A percentile compares a stretch with the other conserved stretches of the same genome.
phyloP scores from a whole-genome alignment of 1,140 invertebrate genomes.

The Neotoxoptera formosana region DNA sequence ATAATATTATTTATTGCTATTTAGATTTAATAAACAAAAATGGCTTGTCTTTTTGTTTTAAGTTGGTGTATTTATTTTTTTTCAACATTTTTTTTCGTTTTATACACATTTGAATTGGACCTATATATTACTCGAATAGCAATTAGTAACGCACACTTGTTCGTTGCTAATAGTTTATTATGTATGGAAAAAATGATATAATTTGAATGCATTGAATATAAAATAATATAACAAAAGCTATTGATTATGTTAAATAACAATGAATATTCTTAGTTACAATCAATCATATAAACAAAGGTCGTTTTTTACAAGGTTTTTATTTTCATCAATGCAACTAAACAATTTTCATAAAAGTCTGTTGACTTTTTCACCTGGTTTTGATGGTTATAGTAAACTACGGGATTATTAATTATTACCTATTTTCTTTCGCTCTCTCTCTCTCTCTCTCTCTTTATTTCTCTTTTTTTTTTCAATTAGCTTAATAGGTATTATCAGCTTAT shows the following conservation, averaged over 20 bases:
- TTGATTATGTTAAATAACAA: conserved; percentile 35
- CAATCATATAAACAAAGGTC: conserved; percentile 48
- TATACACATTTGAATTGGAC: background rate
- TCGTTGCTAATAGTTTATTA: background rate
- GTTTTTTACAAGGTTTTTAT: conserved; percentile 7
- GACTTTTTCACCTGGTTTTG: conserved; percentile 37
- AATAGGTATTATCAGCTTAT: background rate
- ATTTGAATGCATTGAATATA: background rate
- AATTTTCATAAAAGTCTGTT: conserved; percentile 22
- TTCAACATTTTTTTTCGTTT: background rate
- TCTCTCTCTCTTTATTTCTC: background rate
- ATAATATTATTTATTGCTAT: background rate
- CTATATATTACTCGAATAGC: background rate
- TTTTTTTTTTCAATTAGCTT: background rate
- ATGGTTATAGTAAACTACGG: background rate
- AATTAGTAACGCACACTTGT: background rate
- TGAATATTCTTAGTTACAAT: conserved; percentile 35
- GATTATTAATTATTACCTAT: conserved; percentile 18
- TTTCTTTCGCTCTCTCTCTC: background rate
- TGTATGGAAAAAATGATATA: background rate
- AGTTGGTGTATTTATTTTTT: background rate
- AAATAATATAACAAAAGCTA: conserved; percentile 33
- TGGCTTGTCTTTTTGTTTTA: background rate
- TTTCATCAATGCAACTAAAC: background rate
- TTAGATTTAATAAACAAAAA: background rate